These are phyloP conservation scores for Belonocnema kinseyi DNA, from an alignment of 1,140 invertebrate genomes.

Conservation along the genomic window DNA sequence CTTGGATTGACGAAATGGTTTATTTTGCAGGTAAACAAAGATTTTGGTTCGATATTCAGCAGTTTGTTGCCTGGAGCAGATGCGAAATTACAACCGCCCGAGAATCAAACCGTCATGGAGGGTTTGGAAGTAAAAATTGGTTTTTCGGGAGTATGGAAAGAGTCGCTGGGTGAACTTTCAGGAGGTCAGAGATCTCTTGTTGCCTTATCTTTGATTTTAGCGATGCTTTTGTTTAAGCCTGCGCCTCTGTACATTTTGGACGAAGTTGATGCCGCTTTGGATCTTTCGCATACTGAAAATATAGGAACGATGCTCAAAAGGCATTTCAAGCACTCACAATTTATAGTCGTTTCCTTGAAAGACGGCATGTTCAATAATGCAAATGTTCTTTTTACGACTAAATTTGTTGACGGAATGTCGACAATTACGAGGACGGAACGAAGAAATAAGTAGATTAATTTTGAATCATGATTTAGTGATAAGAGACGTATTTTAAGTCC, in stretches of 20 bases:
- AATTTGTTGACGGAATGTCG: slow-evolving; percentile 97
- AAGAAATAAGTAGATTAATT: not conserved
- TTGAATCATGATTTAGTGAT: not conserved
- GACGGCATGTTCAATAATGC: slow-evolving; percentile 99
- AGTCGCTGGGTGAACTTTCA: slow-evolving; percentile 95
- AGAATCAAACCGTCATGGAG: slow-evolving; percentile 84
- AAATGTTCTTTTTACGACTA: slow-evolving; percentile 97
- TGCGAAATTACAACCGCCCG: slow-evolving; percentile 88
- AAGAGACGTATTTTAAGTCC: no score
- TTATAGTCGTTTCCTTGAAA: slow-evolving; percentile 98
- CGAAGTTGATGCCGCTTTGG: slow-evolving; percentile 98
- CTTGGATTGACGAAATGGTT: no score
- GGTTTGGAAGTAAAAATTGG: slow-evolving; percentile 95
- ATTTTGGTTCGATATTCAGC: slow-evolving; percentile 98
- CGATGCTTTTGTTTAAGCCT: slow-evolving; percentile 97
- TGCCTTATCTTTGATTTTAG: slow-evolving; percentile 96
- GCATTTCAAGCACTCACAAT: slow-evolving; percentile 97
- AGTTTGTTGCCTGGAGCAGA: slow-evolving; percentile 92
- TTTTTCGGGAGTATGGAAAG: slow-evolving; percentile 97
- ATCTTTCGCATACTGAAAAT: slow-evolving; percentile 99
- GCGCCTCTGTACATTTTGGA: slow-evolving; percentile 99
- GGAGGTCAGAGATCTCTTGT: slow-evolving; percentile 98
- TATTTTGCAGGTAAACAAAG: slow-evolving; percentile 81
- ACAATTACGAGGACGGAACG: slow-evolving; percentile 82
- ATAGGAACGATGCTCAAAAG: slow-evolving; percentile 96